A percentile compares a stretch with the other conserved stretches of the same genome.
These are phyloP conservation scores for Thyatira batis DNA, from an alignment of 2,888 invertebrate species.

Conservation along the genomic window DNA sequence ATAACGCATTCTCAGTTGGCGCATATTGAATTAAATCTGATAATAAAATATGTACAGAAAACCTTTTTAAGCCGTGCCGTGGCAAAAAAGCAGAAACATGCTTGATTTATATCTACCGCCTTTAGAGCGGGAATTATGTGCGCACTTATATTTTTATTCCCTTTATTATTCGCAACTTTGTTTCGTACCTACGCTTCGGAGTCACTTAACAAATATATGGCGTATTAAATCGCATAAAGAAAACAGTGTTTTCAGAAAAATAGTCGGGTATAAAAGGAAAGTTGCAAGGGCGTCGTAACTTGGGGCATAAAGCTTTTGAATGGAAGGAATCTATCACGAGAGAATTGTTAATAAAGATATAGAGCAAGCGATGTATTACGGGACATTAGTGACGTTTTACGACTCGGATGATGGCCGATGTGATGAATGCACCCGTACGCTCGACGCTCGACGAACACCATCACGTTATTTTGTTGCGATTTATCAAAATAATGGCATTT, in stretches of 20 bases:
- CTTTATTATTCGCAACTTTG: constrained; percentile 75
- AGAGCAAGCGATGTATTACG: constrained; percentile 71
- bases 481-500: constrained; percentile 45
- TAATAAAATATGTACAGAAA: constrained; percentile 62
- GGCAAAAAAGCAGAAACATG: constrained; percentile 59
- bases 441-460: constrained; percentile 19
- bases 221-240: constrained; percentile 79
- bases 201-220: constrained; percentile 78
- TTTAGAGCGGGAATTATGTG: constrained; percentile 61
- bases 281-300: constrained; percentile 76
- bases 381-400: constrained; percentile 77
- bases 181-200: constrained; percentile 52
- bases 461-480: constrained; percentile 47
- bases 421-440: constrained; percentile 69
- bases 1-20: constrained; percentile 42
- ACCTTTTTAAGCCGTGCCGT: constrained; percentile 48
- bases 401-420: constrained; percentile 56
- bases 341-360: constrained; percentile 82
- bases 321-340: constrained; percentile 73
- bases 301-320: constrained; percentile 76
- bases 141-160: constrained; percentile 66
- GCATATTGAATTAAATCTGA: constrained; percentile 60
- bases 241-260: constrained; percentile 80
- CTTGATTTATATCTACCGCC: constrained; percentile 75
- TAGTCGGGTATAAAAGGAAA: constrained; percentile 77